Evolutionary conservation across 2,113 vertebrate species (phyloP).

Genomic region (Heterotis niloticus): DNA sequence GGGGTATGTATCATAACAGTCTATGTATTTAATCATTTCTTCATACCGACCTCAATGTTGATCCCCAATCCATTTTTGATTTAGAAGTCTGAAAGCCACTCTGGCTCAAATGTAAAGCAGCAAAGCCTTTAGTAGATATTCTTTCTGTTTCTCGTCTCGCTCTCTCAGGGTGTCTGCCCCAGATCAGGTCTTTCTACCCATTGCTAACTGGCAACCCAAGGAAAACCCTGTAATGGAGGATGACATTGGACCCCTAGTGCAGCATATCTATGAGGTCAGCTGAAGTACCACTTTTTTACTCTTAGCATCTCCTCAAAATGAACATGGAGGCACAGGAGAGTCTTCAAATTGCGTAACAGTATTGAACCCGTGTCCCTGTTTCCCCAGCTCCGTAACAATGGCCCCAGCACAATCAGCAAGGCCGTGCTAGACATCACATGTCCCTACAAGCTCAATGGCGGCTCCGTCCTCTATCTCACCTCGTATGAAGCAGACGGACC

Average conservation of each 20-base stretch:
- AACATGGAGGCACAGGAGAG: too few species aligned
- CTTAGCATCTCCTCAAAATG: background rate
- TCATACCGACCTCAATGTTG: background rate
- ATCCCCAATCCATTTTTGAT: background rate
- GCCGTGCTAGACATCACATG: constrained; percentile 81
- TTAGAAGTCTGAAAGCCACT: background rate
- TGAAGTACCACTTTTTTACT: background rate
- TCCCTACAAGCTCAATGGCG: constrained; percentile 78
- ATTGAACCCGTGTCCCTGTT: constrained; percentile 28
- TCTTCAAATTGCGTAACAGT: too few species aligned
- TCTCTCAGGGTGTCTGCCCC: constrained; percentile 78
- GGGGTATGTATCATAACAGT: constrained; percentile 67
- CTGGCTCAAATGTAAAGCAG: background rate
- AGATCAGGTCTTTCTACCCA: constrained; percentile 86
- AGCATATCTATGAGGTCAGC: constrained; percentile 87
- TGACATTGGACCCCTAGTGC: constrained; percentile 86
- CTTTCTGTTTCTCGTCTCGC: background rate
- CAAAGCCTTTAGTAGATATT: background rate
- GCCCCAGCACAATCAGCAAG: constrained; percentile 90
- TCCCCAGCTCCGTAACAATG: constrained; percentile 83
- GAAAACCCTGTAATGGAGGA: constrained; percentile 75
- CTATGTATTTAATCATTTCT: background rate
- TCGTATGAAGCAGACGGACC: constrained; percentile 84
- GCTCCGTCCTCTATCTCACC: constrained; percentile 79
- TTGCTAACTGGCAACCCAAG: constrained; percentile 84